Base-by-base conservation (phyloP, 2,797 vertebrate species). In the Sphaeramia orbicularis region DNA sequence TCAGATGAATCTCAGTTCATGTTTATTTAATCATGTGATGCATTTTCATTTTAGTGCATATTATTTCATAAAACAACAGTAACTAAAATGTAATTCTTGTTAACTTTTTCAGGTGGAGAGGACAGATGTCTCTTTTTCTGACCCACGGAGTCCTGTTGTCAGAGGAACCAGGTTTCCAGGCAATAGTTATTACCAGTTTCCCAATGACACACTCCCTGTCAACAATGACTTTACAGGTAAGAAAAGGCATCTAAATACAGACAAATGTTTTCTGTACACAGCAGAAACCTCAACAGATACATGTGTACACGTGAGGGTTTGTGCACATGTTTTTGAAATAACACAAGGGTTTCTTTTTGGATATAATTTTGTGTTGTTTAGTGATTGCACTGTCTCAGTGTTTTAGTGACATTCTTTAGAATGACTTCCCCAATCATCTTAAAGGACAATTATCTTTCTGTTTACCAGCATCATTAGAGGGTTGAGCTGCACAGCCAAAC, bases 181-280 rank as follows among this genome's bases (percentile, higher is more conserved):
- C 70, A 93, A 93, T 58, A 92, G 95, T 16, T 96, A 96, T 82
- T 95, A 92, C 73, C 93, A 78, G 72, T 98, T 98, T 37, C 87
- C 95, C 11, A 94, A 86, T 86, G 91, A 95, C 35, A 89, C 87
- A 6, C 84, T 96, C 21, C 95, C 96, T 0, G 16, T 87, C 64
- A 95, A 97, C 65, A 92, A 91, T 0, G 95, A 96, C 79, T 98
- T 96, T 77, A 97, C 96, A 78, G 96, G 97, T 98, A 94, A 63
- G 69, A 71, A 12, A 41, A 4, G 4, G 40, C 40, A 38, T 59
- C 4, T 24, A 8, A 0, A 1, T 41, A n/a, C 30, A 49, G 52
- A 30, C 14, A 57, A 10, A 49, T 55, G 8, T 40, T 10, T 58
- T 44, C 18, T 62, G 24, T 41, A 54, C 48, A 2, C 30, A 15